Percentiles rank a stretch among this genome's conserved stretches.
Evolutionary conservation across 2,797 vertebrate genomes (phyloP).

Genomic region (Cephalopachus bancanus): DNA sequence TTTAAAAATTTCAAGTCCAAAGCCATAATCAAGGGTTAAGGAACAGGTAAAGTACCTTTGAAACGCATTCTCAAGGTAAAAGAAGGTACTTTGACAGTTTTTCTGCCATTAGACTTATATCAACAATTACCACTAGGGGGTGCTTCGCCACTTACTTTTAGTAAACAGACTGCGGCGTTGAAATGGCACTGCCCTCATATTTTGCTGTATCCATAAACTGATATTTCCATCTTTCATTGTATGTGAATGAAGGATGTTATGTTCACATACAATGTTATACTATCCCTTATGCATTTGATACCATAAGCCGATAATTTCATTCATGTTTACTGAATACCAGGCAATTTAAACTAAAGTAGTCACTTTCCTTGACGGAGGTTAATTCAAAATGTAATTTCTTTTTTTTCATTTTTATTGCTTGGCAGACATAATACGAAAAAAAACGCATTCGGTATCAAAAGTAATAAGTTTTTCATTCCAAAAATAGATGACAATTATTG

Average conservation of each 20-base stretch:
- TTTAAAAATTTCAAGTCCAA: background rate
- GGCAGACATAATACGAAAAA: background rate
- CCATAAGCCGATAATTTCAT: background rate
- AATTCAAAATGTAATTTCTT: background rate
- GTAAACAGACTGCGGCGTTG: background rate
- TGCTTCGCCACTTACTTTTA: constrained; percentile 72
- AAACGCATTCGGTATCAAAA: background rate
- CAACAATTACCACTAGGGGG: constrained; percentile 79
- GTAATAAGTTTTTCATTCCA: background rate
- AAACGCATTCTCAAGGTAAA: background rate
- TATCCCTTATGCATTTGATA: background rate
- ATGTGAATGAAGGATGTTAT: too few species aligned
- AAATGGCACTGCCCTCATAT: background rate
- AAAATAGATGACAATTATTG: background rate
- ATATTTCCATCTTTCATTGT: background rate
- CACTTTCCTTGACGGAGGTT: constrained; percentile 20
- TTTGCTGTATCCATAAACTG: background rate
- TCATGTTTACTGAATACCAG: background rate
- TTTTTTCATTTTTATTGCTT: background rate
- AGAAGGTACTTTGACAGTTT: background rate
- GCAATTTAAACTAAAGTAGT: constrained; percentile 38
- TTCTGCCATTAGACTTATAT: constrained; percentile 12
- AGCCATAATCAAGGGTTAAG: background rate
- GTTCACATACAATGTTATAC: background rate
- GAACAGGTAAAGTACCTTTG: background rate